Base-by-base conservation (phyloP, 2,888 invertebrate species). In the Agriopis leucophaearia region DNA sequence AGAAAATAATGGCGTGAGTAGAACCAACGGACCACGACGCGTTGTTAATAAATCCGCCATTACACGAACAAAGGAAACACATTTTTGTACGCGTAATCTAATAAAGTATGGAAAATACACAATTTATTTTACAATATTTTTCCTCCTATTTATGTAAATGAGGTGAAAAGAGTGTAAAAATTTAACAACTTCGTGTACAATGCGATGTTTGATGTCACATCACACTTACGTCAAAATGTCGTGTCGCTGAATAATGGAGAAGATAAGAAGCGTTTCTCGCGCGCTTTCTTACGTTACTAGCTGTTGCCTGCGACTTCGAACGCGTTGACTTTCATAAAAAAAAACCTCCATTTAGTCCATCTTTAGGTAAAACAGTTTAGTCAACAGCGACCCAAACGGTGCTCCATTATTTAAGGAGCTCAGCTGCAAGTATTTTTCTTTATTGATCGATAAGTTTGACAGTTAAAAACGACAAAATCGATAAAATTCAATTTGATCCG, bases 61-160 rank as follows among this genome's bases (percentile, higher is more conserved):
- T 72, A 66, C 10, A 16, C n/a, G 66, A 50, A 73, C 70, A 69
- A 73, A 65, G 70, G 18, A 63, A 70, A 70, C 62, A 54, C 36
- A 40, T 27, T 59, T 47, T 50, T 47, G 40, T n/a, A 38, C 52
- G 44, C 47, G 18, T 58, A 58, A 58, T 52, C 52, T 52, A 58
- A 57, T 58, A 38, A 44, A 64, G 47, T 58, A 64, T 52, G 42
- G 52, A 48, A 52, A 57, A 48, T 42, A 16, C n/a, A 36, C 27
- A 38, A 64, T 58, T 64, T 58, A 51, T 51, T 58, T 58, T 58
- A 40, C 45, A 58, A 58, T 64, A 58, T 44, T 36, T 51, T 51
- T 55, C 47, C 40, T 42, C 36, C 12, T 15, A 56, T 45, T 57
- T 45, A 57, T 36, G 45, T 35, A 16, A 18, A 63, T 15, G 45